A percentile compares a stretch with the other conserved stretches of the same genome.
phyloP scores from a whole-genome alignment of 1,140 invertebrate genomes.

The Hypsibius dujardini region DNA sequence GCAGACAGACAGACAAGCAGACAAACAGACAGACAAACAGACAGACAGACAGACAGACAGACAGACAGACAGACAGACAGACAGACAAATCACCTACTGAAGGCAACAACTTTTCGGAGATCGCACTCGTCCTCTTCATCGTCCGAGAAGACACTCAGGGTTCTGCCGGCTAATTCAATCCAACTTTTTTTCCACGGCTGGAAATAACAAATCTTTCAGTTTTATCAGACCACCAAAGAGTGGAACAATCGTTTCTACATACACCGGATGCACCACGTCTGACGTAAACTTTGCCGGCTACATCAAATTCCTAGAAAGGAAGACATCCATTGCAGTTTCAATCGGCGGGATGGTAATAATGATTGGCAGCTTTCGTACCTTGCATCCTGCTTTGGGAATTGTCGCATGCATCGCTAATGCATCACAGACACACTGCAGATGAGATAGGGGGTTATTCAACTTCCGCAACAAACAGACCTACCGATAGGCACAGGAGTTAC shows the following conservation, averaged over 20 bases:
- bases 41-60: no score
- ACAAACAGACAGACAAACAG: no score
- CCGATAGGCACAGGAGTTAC: no score
- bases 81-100: constrained; percentile 45
- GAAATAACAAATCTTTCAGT: constrained; percentile 17
- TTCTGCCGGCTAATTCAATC: constrained; percentile 50
- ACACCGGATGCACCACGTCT: constrained; percentile 14
- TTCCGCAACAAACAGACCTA: no score
- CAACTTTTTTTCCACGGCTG: constrained; percentile 52
- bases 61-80: no score
- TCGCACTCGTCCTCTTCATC: constrained; percentile 42
- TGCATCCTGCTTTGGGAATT: background rate
- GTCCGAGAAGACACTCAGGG: constrained; percentile 46
- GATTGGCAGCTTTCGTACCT: background rate
- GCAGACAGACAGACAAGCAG: no score
- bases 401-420: background rate
- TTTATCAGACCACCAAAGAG: background rate
- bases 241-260: background rate
- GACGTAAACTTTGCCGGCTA: background rate
- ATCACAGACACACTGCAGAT: background rate
- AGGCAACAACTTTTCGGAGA: constrained; percentile 52
- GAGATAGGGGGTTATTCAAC: constrained; percentile 16
- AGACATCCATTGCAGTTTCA: background rate
- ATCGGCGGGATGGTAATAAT: background rate
- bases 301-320: background rate